phyloP scores from a whole-genome alignment of 2,888 invertebrate genomes.

The Maniola hyperantus region DNA sequence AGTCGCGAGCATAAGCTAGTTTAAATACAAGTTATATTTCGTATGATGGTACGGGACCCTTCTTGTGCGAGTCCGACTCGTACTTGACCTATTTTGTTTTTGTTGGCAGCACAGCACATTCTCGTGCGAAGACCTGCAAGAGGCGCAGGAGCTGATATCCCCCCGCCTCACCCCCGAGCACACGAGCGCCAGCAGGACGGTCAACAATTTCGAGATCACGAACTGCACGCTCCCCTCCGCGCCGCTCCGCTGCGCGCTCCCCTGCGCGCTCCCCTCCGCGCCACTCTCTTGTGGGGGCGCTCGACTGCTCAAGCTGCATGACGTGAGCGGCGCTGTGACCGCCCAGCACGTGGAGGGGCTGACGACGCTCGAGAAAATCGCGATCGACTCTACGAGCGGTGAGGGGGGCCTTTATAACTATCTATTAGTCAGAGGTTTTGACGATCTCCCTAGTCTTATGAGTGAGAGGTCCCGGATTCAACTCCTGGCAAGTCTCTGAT shows the following conservation, averaged over 20 bases:
- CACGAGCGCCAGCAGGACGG: not conserved
- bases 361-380: not conserved
- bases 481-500: too few relatives aligned
- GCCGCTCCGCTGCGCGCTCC: slow-evolving; percentile 9
- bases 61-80: too few relatives aligned
- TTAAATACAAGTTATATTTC: too few relatives aligned
- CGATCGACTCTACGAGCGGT: not conserved
- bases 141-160: not conserved
- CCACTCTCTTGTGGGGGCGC: too few relatives aligned
- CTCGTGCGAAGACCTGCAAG: slow-evolving; percentile 15
- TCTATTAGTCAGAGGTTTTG: too few relatives aligned
- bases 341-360: slow-evolving; percentile 2
- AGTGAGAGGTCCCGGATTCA: too few relatives aligned
- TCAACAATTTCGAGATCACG: not conserved
- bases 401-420: not conserved
- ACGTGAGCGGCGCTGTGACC: not conserved
- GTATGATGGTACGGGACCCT: too few relatives aligned
- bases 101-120: slow-evolving; percentile 8
- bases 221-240: too few relatives aligned
- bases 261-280: not conserved
- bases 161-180: not conserved
- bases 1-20: too few relatives aligned
- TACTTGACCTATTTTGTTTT: not conserved
- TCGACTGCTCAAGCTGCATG: not conserved
- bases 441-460: too few relatives aligned